Base-by-base conservation (phyloP, 2,113 vertebrate species). In the Plotosus lineatus region DNA sequence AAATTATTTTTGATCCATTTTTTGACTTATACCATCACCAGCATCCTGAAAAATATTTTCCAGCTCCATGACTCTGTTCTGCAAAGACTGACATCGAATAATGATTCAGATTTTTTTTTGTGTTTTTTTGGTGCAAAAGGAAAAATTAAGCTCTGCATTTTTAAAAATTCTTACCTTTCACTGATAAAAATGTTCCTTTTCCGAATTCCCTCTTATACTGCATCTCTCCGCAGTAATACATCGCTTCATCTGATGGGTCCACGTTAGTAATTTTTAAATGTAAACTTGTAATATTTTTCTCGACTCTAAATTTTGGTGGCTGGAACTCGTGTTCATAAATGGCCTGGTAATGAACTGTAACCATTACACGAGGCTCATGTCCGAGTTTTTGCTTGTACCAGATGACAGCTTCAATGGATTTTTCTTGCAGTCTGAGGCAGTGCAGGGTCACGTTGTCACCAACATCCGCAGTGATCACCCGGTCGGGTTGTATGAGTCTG, bases 271-370 rank as follows among this genome's bases (percentile, higher is more conserved):
- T 83, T 44, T 36, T 74, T n/a, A 83, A 51, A 79, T 83, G 50
- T 14, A 0, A 75, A 9, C 8, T 1, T 1, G 0, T 12, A 38
- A 28, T 23, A 55, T 23, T 56, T 65, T 53, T 81, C 26, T 60
- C 71, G 7, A 71, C 50, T 1, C 1, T 17, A 12, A 83, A 73
- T 26, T n/a, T 69, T 65, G 38, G 7, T n/a, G 28, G 50, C 53
- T 65, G 65, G 8, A 78, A 83, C 84, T 91, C 73, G 50, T 88
- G n/a, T 88, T 91, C 82, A 53, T 87, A 33, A 0, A 1, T 50
- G 87, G 71, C 28, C 11, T 55, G 6, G 3, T 46, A 0, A 17
- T 65, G 4, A 0, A 56, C 21, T 44, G 31, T 65, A 17, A 17
- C n/a, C 14, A 65, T 63, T 55, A 83, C 33, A n/a, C 7, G 23